phyloP scores from a whole-genome alignment of 2,888 invertebrate species.

The Cantharis lateralis region DNA sequence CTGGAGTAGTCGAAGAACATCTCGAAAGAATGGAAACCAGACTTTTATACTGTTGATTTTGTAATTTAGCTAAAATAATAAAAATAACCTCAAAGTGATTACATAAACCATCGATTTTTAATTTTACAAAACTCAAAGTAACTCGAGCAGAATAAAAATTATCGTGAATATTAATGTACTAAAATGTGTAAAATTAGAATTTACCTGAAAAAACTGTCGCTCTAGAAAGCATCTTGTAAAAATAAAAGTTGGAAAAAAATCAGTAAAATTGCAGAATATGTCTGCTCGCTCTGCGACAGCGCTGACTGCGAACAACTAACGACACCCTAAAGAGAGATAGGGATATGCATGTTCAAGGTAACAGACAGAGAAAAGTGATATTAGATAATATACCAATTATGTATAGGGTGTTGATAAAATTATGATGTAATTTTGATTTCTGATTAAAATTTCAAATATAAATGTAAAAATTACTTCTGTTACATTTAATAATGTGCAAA shows the following conservation, averaged over 20 bases:
- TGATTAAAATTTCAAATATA: too few species aligned
- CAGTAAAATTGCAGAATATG: conserved; percentile 2
- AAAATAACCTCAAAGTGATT: conserved; percentile 51
- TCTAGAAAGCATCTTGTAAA: conserved; percentile 69
- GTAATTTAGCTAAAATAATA: conserved; percentile 27
- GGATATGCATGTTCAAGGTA: not conserved
- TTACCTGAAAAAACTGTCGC: conserved; percentile 71
- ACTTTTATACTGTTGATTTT: conserved; percentile 59
- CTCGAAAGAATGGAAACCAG: conserved; percentile 60
- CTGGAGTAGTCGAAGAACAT: conserved; percentile 53
- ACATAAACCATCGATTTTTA: conserved; percentile 57
- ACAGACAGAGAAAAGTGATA: not conserved
- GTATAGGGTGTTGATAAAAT: not conserved
- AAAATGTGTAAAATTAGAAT: conserved; percentile 33
- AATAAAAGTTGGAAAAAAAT: conserved; percentile 15
- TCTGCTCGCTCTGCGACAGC: not conserved
- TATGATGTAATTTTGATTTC: not conserved
- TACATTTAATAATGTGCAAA: not conserved
- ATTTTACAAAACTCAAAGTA: conserved; percentile 10
- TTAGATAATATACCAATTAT: not conserved
- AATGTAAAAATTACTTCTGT: not conserved
- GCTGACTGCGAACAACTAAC: too few species aligned
- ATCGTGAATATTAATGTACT: conserved; percentile 3
- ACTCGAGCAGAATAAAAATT: conserved; percentile 25
- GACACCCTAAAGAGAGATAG: not conserved